phyloP scores from a whole-genome alignment of 2,797 vertebrate genomes.

The Rhinophrynus dorsalis region DNA sequence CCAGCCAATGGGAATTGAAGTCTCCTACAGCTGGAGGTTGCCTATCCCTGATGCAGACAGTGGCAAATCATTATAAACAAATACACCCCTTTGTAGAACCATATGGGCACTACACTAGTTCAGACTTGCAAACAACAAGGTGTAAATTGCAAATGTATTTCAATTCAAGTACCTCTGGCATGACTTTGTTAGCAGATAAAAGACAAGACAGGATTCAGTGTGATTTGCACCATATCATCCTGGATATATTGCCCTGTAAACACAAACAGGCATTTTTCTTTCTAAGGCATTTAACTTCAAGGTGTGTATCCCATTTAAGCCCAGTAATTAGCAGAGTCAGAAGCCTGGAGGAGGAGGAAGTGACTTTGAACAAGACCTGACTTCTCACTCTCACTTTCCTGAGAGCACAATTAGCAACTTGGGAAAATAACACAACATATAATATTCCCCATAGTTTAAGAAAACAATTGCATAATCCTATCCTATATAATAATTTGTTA shows the following conservation, averaged over 20 bases:
- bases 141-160: conserved; percentile 14
- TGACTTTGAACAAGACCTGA: not conserved
- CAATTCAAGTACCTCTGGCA: not conserved
- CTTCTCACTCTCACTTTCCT: too few relatives aligned
- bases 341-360: not conserved
- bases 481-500: too few relatives aligned
- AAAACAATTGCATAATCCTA: too few relatives aligned
- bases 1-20: too few relatives aligned
- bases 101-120: not conserved
- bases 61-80: not conserved
- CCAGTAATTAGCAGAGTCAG: not conserved
- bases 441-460: too few relatives aligned
- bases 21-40: too few relatives aligned
- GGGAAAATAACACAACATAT: too few relatives aligned
- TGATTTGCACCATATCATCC: not conserved
- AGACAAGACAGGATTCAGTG: not conserved
- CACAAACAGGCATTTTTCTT: not conserved
- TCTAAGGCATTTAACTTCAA: not conserved
- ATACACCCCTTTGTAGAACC: not conserved
- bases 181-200: not conserved
- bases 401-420: too few relatives aligned
- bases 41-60: too few relatives aligned
- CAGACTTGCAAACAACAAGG: not conserved
- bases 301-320: not conserved
- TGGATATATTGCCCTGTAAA: not conserved